Percentiles rank a stretch among this genome's conserved stretches.
Evolutionary conservation across 37 sponge, comb jelly and placozoan species (phyloP).

Genomic region (Crambe crambe): DNA sequence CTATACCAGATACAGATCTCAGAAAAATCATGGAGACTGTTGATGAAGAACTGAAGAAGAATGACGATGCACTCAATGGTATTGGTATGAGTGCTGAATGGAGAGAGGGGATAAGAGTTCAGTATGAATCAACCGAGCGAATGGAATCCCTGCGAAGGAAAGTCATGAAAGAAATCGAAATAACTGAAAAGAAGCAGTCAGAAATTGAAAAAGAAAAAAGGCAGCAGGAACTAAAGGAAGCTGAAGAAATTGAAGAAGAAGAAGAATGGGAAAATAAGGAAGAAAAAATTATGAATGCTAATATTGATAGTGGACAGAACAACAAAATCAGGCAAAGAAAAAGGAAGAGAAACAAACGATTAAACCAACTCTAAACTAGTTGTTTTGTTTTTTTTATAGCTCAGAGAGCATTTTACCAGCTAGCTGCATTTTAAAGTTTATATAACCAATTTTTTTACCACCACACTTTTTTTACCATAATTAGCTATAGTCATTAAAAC

Average conservation of each 20-base stretch:
- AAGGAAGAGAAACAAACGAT: neutral
- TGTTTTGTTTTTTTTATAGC: too few species aligned
- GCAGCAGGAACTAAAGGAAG: neutral
- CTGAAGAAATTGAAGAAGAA: neutral
- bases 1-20: neutral
- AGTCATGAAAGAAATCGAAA: neutral
- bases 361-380: too few species aligned
- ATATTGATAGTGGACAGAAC: neutral
- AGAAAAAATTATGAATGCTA: neutral
- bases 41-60: neutral
- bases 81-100: conserved; percentile 7
- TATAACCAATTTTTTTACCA: too few species aligned
- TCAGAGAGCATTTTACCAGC: too few species aligned
- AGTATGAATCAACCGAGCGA: neutral
- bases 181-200: neutral
- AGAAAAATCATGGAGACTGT: neutral
- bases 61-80: conserved; percentile 7
- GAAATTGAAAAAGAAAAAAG: neutral
- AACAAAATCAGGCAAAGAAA: neutral
- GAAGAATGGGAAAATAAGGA: neutral
- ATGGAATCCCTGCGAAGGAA: conserved; percentile 7
- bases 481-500: too few species aligned
- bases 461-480: too few species aligned
- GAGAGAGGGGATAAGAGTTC: neutral
- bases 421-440: too few species aligned